These are phyloP conservation scores for Decapterus maruadsi DNA, from an alignment of 2,797 vertebrate species.

Conservation along the genomic window DNA sequence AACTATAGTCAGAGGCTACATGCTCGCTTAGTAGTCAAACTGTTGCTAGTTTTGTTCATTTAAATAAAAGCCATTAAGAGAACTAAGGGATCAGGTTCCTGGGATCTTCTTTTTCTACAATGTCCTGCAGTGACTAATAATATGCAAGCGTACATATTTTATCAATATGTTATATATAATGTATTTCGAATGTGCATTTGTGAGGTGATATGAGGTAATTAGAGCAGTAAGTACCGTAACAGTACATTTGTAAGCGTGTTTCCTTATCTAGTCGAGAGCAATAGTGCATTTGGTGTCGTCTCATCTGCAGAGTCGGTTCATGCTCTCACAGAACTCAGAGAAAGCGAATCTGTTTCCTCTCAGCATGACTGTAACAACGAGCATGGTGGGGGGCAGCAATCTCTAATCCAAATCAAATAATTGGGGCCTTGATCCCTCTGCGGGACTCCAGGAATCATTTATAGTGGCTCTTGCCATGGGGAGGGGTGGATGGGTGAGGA, in stretches of 20 bases:
- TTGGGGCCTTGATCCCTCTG: conserved; percentile 69
- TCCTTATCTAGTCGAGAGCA: conserved; percentile 23
- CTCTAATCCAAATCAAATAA: conserved; percentile 82
- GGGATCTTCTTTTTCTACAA: not conserved
- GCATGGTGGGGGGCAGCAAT: conserved; percentile 59
- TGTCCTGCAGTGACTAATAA: not conserved
- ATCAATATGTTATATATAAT: no score
- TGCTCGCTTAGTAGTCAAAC: conserved; percentile 22
- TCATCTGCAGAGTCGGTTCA: conserved; percentile 31
- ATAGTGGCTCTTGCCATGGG: conserved; percentile 41
- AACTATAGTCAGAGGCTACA: conserved; percentile 44
- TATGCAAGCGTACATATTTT: no score
- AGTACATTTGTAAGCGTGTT: not conserved
- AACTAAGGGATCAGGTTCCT: not conserved
- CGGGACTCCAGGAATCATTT: conserved; percentile 66
- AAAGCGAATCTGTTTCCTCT: conserved; percentile 73
- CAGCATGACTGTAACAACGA: conserved; percentile 70
- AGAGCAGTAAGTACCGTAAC: conserved; percentile 7
- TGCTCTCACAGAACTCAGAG: conserved; percentile 25
- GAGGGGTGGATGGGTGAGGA: conserved; percentile 28
- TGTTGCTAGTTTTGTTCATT: conserved; percentile 18
- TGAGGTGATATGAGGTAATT: conserved; percentile 6
- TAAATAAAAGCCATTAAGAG: not conserved
- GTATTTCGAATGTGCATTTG: not conserved
- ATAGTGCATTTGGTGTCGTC: conserved; percentile 8